Conservation (phyloP, 2,797 vertebrate species). For the Astyanax mexicanus region DNA sequence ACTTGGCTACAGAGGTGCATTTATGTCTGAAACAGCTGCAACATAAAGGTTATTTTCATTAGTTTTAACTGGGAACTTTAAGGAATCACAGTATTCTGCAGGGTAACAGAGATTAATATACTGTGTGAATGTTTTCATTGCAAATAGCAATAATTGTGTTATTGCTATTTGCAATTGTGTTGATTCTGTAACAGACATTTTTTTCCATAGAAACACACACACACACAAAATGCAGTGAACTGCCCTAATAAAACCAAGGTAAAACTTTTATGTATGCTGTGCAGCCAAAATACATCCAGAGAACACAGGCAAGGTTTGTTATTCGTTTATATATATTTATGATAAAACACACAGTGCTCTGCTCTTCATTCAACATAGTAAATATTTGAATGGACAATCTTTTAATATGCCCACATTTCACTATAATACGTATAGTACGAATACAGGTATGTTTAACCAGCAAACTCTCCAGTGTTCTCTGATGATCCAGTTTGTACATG, state of each 20-base stretch:
- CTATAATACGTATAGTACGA: no score
- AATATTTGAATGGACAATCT: slow-evolving; percentile 1
- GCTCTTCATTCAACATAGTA: background rate
- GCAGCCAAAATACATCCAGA: background rate
- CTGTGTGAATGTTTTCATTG: background rate
- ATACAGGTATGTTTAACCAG: background rate
- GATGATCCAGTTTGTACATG: background rate
- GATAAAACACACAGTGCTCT: background rate
- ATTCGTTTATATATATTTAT: background rate
- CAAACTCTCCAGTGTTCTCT: background rate
- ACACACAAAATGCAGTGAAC: background rate
- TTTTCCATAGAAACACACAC: background rate
- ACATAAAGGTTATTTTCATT: background rate
- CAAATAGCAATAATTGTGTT: background rate
- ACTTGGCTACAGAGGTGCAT: no score
- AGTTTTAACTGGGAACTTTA: background rate
- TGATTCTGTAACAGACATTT: background rate
- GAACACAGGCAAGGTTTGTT: background rate
- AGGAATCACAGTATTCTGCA: background rate
- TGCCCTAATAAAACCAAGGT: background rate
- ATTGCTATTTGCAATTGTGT: no score
- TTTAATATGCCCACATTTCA: background rate
- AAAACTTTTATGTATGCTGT: background rate
- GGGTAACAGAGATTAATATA: background rate
- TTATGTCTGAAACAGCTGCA: no score